Evolutionary conservation across 2,888 invertebrate species (phyloP), one percentile per base, ranked within the genome.

Genomic region (Ochropleura leucogaster): DNA sequence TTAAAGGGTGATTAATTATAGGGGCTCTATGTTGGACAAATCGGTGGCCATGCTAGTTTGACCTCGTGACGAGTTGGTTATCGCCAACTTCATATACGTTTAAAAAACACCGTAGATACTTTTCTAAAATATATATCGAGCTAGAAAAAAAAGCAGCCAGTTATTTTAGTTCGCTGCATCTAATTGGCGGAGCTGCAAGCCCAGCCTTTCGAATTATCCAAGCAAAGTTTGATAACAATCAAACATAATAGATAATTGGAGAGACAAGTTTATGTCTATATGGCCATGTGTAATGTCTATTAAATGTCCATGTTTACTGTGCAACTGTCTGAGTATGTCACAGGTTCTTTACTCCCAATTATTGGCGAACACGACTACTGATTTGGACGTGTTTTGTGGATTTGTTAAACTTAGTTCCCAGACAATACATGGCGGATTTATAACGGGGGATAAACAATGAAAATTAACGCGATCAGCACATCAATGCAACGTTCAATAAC

Each of bases 1-100:
- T 80, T 72, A 68, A 70, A 69, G 47, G 47, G 68, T 80, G 68
- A 83, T 76, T 72, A 67, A 82, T 83, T 68, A 62, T 62, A 9
- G n/a, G n/a, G 14, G 47, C 0, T 81, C 9, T 51, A 42, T 67
- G 44, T 63, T 55, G 64, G 55, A 80, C 57, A 46, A 80, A 80
- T 64, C 40, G 10, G 68, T 62, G 65, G 16, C 65, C 46, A 59
- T 59, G 57, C 16, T 53, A n/a, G 16, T 63, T 72, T 53, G 9
- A 55, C 82, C 68, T 53, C 46, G 49, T 57, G 47, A 16, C 10
- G 18, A 66, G n/a, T 40, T 14, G 40, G 49, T n/a, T 16, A 30
- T 5, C n/a, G n/a, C 9, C 16, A 7, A 16, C 16, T 20, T n/a
- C 1, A 66, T 16, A 42, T 51, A 16, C 8, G 40, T 64, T 49